A percentile compares a stretch with the other conserved stretches of the same genome.
These are phyloP conservation scores for Pseudochromis fuscus DNA, from an alignment of 2,797 vertebrate genomes.

Conservation along the genomic window DNA sequence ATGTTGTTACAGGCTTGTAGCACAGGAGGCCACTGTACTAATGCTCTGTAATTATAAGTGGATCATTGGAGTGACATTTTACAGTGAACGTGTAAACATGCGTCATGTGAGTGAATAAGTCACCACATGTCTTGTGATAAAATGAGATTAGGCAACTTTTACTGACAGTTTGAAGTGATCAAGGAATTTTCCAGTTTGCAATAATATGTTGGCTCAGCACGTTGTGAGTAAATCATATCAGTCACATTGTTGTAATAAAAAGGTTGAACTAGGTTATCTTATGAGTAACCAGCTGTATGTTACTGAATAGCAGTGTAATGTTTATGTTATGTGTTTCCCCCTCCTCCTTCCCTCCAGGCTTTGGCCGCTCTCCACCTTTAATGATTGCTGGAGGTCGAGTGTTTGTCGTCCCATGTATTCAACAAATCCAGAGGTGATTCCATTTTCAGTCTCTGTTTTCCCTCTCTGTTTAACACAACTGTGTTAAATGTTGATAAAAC, in stretches of 20 bases:
- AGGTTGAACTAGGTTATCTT: background rate
- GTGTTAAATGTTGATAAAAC: background rate
- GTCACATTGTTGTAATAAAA: slow-evolving; percentile 6
- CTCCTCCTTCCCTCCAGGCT: slow-evolving; percentile 81
- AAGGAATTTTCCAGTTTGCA: slow-evolving; percentile 29
- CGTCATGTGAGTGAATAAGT: slow-evolving; percentile 28
- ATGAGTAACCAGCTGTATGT: slow-evolving; percentile 9
- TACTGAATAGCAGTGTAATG: slow-evolving; percentile 11
- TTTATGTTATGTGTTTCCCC: slow-evolving; percentile 28
- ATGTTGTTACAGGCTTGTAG: background rate
- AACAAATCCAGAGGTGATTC: slow-evolving; percentile 91
- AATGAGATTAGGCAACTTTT: slow-evolving; percentile 32
- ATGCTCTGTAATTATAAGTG: background rate
- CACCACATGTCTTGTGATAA: slow-evolving; percentile 30
- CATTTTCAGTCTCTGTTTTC: background rate
- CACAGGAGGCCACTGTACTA: background rate
- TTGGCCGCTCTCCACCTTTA: slow-evolving; percentile 92
- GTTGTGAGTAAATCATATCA: background rate
- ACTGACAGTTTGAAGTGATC: background rate
- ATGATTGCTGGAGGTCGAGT: slow-evolving; percentile 95
- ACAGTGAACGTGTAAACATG: background rate
- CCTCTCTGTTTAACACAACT: background rate
- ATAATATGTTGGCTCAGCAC: background rate
- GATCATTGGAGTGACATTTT: background rate
- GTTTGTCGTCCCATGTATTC: slow-evolving; percentile 93